Evolutionary conservation across 2,113 vertebrate genomes (phyloP), one percentile per base, ranked within the genome.

Genomic region (Alethe diademata): DNA sequence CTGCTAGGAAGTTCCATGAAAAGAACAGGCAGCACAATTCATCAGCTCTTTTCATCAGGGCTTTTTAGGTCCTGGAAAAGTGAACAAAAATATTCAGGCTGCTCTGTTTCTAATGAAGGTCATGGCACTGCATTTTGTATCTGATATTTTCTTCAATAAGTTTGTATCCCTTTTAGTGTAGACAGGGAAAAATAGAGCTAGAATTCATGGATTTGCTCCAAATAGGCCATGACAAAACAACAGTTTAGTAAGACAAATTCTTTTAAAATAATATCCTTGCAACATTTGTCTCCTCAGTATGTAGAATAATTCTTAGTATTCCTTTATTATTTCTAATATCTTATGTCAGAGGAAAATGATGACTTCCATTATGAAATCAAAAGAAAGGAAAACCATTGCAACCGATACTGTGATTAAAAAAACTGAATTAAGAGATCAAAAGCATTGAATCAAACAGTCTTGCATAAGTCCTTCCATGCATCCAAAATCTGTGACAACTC

Each of bases 1-100:
- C 47, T 62, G 26, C 64, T 95, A 92, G 86, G 76, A 90, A 83
- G 64, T 83, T 83, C 87, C 72, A 33, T 92, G 56, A 92, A 94
- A 96, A 96, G 83, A 79, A 31, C 60, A 80, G 56, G 72, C 72
- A 92, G 36, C 40, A 94, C 60, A 94, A 71, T 93, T 40, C 57
- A 80, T 66, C 69, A 75, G 14, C 31, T 94, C 48, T 67, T 95
- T 89, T 82, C 75, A 92, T 19, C 35, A 54, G 66, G 38, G 40
- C 25, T 86, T 86, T 96, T 50, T 80, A 62, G 20, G 50, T 76
- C 54, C 82, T 79, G 75, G 71, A 88, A 76, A 90, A 96, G 54
- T 50, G 29, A 82, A 94, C 54, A 93, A 70, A 95, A 91, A 83
- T 93, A 76, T 57, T 80, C 82, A 75, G 48, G 22, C 78, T 82